Base-by-base conservation (phyloP, 2,113 vertebrate genomes). In the Thalassoma bifasciatum region DNA sequence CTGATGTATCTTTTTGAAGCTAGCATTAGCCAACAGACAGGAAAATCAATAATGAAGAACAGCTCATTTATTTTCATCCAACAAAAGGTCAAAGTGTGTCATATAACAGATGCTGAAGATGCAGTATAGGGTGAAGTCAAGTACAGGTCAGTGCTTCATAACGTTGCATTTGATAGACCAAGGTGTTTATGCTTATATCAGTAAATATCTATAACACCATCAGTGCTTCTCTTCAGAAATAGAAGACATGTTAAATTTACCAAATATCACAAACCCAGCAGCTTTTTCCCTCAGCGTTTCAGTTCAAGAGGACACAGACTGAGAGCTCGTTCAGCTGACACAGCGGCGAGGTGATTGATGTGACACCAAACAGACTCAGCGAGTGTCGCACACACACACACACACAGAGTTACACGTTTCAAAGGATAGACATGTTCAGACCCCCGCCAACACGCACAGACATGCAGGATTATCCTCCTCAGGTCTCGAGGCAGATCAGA, bases 291-390 rank as follows among this genome's bases (percentile, higher is more conserved):
- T 9, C 30, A 26, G 30, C 1, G 2, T 21, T 1, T 3, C 24
- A 16, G 44, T 62, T 68, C 16, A 46, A 26, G 47, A 61, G 62
- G 47, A 42, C 0, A 50, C 49, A 37, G 22, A 61, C n/a, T 60
- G 53, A 47, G 47, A 30, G 16, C 9, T 2, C 13, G 66, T 78
- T 72, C 0, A 58, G 73, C 73, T 75, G 58, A 83, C 61, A 65
- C 64, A 57, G 65, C 21, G 38, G 70, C 40, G 37, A 36, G 1
- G 49, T 64, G 76, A 84, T 19, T 61, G 79, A 79, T 75, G 68
- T 81, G 77, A 81, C 79, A 76, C 53, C 56, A 83, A 77, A 62
- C 66, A 56, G 59, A 79, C 69, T 72, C 42, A 74, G 49, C 58
- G 51, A 68, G 17, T 53, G 66, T 53, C 61, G 36, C 53, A 54